Base-by-base conservation (phyloP, 2,888 invertebrate species). In the Trissoscelio sp. region DNA sequence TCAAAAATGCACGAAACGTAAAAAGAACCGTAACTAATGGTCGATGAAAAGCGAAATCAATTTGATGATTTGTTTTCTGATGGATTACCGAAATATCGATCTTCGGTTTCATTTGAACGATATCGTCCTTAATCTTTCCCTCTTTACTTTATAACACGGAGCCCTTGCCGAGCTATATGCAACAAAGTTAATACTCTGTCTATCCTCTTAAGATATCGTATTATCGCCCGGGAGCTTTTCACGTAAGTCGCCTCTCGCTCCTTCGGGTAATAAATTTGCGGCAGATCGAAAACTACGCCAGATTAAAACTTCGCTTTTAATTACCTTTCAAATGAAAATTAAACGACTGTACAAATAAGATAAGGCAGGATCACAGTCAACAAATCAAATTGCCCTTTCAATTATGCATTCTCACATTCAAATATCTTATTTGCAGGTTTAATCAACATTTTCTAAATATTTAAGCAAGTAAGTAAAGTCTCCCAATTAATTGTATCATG, bases 221-320 rank as follows among this genome's bases (percentile, higher is more conserved):
- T 86, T 86, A 88, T 83, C 85, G 85, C 85, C 88, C 86, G 86
- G 86, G 82, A 87, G 88, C 87, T 87, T 88, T 88, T 82, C 85
- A 78, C 84, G 79, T 69, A 80, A 82, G 84, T 83, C 83, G 83
- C 46, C 69, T 48, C 77, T 37, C 46, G 31, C 55, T 62, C 42
- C 67, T 73, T 69, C 34, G 57, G 48, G 66, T 66, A 66, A 82
- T 85, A 86, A 87, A 85, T 86, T 86, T 81, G 69, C 75, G 80
- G 77, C 84, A 82, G 83, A 85, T 85, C 83, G 84, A 87, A 87
- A 87, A 85, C 83, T 83, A 78, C 82, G 81, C 82, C 83, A 82
- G 86, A 88, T 88, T 88, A 88, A 87, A 87, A 86, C 85, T 87
- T 87, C 82, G 81, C 82, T 83, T 81, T 83, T 87, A 87, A 87